Evolutionary conservation across 2,888 invertebrate genomes (phyloP).

Genomic region (Acanthococcus lagerstroemiae): DNA sequence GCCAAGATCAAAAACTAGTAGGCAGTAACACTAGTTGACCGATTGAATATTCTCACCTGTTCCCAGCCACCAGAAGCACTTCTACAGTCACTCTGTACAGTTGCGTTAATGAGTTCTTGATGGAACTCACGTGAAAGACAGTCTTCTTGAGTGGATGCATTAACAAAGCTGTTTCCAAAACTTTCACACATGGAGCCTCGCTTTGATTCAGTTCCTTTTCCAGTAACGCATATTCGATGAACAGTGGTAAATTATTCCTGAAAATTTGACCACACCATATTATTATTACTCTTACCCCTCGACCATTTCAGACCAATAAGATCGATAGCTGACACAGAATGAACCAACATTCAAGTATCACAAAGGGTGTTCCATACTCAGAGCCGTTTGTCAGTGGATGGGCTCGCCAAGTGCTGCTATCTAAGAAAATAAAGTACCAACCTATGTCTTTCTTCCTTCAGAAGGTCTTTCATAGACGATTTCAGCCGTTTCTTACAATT

Average conservation of each 20-base stretch:
- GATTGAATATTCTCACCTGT: too few relatives aligned
- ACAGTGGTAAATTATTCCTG: constrained; percentile 49
- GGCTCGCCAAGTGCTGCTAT: too few relatives aligned
- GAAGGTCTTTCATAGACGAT: constrained; percentile 10
- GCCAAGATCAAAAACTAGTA: too few relatives aligned
- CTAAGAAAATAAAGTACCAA: neutral
- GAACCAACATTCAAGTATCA: too few relatives aligned
- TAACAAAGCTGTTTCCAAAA: constrained; percentile 32
- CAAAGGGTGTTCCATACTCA: too few relatives aligned
- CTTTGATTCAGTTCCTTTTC: constrained; percentile 48
- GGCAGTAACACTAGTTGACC: too few relatives aligned
- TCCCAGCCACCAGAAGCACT: constrained; percentile 30
- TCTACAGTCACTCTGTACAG: constrained; percentile 44
- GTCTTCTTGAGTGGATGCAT: constrained; percentile 30
- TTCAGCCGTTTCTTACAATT: constrained; percentile 14
- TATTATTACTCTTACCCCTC: too few relatives aligned
- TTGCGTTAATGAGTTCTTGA: constrained; percentile 42
- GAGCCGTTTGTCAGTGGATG: too few relatives aligned
- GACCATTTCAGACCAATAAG: too few relatives aligned
- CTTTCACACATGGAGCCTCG: constrained; percentile 43
- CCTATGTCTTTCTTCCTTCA: constrained; percentile 21
- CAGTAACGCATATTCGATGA: constrained; percentile 53
- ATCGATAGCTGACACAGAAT: too few relatives aligned
- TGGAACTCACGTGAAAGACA: constrained; percentile 32
- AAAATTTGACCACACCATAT: too few relatives aligned